Evolutionary conservation across 2,797 vertebrate species (phyloP).

Genomic region (Sebastes goodei): DNA sequence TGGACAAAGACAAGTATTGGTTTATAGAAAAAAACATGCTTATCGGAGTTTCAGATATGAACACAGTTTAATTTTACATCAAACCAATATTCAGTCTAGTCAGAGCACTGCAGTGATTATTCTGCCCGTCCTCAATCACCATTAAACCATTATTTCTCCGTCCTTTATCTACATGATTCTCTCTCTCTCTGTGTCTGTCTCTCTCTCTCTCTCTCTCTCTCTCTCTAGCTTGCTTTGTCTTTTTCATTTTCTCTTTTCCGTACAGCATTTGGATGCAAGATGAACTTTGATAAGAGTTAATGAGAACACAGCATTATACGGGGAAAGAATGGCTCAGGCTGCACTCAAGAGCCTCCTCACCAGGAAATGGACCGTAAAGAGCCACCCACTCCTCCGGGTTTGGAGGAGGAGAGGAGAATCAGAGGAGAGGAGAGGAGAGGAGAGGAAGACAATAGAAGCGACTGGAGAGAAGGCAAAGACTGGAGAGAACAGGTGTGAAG

Average conservation of each 20-base stretch:
- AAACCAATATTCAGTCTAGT: conserved; percentile 62
- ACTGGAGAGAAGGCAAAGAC: conserved; percentile 9
- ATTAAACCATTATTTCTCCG: conserved; percentile 73
- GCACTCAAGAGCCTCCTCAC: conserved; percentile 77
- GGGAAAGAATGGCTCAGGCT: conserved; percentile 75
- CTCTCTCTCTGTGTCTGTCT: conserved; percentile 1
- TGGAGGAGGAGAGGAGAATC: conserved; percentile 29
- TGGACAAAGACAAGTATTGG: conserved; percentile 35
- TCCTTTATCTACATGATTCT: conserved; percentile 62
- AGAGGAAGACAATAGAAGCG: conserved; percentile 34
- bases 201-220: not conserved
- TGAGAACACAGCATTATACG: conserved; percentile 83
- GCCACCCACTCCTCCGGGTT: conserved; percentile 54
- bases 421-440: conserved; percentile 16
- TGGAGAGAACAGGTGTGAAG: not conserved
- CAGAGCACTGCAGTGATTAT: conserved; percentile 60
- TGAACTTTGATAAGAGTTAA: conserved; percentile 89
- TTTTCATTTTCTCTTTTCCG: conserved; percentile 70
- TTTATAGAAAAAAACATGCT: conserved; percentile 38
- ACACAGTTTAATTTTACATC: conserved; percentile 60
- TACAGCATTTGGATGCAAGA: conserved; percentile 84
- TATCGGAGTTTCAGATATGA: conserved; percentile 62
- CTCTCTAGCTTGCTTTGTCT: conserved; percentile 49
- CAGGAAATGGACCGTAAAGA: conserved; percentile 77
- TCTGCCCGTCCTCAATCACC: conserved; percentile 62